Conservation (phyloP, 2,888 invertebrate genomes). For the Tenthredo distinguenda region DNA sequence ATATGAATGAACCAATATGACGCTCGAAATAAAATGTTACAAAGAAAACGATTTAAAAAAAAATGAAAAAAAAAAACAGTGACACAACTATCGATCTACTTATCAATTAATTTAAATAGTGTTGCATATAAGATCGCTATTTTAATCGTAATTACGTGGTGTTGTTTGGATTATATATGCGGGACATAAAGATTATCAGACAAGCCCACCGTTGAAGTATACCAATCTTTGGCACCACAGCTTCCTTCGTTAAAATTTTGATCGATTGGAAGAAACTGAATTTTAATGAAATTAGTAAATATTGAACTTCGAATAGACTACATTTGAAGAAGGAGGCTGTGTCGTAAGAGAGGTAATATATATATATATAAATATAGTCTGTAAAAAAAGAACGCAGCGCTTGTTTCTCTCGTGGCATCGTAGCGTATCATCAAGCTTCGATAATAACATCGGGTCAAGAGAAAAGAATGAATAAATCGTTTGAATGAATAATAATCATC, state of each 20-base stretch:
- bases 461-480: constrained; percentile 68
- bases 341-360: not conserved
- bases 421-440: constrained; percentile 70
- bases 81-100: constrained; percentile 66
- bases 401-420: constrained; percentile 69
- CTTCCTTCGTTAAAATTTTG: not conserved
- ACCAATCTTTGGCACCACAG: not conserved
- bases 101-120: constrained; percentile 66
- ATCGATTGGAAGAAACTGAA: not conserved
- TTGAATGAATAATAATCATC: constrained; percentile 58
- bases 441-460: constrained; percentile 74
- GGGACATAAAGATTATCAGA: not conserved
- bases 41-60: constrained; percentile 56
- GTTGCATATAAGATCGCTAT: not conserved
- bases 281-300: not conserved
- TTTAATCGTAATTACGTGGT: constrained; percentile 58
- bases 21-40: constrained; percentile 65
- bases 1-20: constrained; percentile 69
- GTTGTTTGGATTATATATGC: constrained; percentile 59
- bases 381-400: constrained; percentile 50
- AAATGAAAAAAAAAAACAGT: constrained; percentile 61
- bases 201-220: not conserved
- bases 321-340: constrained; percentile 8
- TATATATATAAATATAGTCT: not conserved
- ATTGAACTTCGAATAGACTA: too few species aligned